Evolutionary conservation across 1,140 invertebrate genomes (phyloP).

Genomic region (Rhopalosiphum maidis): DNA sequence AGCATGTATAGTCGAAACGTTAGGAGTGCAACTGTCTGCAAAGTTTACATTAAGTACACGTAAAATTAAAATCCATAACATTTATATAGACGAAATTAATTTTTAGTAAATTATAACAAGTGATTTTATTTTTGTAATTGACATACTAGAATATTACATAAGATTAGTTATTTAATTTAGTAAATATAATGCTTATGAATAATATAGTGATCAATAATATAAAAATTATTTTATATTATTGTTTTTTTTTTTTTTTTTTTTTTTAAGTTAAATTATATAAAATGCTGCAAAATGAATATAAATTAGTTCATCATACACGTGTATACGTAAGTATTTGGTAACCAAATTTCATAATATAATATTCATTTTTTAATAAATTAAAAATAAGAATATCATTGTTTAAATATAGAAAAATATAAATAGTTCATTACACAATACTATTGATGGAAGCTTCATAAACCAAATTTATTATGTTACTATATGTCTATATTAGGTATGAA

Average conservation of each 20-base stretch:
- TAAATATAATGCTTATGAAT: background rate
- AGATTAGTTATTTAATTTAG: background rate
- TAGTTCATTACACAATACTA: background rate
- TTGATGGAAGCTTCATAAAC: background rate
- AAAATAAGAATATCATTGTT: background rate
- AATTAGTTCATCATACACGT: too few relatives aligned
- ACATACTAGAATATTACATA: background rate
- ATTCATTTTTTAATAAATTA: background rate
- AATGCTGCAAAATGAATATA: too few relatives aligned
- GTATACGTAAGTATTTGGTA: too few relatives aligned
- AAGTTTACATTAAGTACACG: constrained; percentile 56
- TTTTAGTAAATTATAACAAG: background rate
- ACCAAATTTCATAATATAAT: background rate
- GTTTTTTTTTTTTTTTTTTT: too few relatives aligned
- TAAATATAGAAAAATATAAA: background rate
- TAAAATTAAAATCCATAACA: constrained; percentile 56
- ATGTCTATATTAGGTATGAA: background rate
- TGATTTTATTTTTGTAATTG: background rate
- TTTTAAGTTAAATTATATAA: too few relatives aligned
- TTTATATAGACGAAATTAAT: background rate
- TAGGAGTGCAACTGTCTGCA: constrained; percentile 68
- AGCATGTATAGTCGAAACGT: constrained; percentile 73
- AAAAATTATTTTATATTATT: too few relatives aligned
- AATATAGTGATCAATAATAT: background rate
- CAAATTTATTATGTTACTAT: background rate